Evolutionary conservation across 2,113 vertebrate species (phyloP).

Genomic region (Ellobius talpinus): DNA sequence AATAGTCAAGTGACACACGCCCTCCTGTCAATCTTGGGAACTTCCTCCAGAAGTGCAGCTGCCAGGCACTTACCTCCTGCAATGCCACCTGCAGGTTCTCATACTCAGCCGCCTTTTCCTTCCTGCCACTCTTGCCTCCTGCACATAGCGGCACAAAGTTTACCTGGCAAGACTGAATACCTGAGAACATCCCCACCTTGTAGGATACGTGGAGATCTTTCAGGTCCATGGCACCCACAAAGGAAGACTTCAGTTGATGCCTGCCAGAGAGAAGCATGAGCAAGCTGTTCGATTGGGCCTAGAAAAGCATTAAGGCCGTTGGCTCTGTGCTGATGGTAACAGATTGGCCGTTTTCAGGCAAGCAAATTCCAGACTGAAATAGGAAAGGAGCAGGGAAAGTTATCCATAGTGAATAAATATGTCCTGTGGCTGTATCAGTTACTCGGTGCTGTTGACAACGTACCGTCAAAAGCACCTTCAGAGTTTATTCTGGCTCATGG

Average conservation of each 20-base stretch:
- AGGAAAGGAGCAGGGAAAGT: too few relatives aligned
- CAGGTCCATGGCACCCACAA: background rate
- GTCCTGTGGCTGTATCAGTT: background rate
- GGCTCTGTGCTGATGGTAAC: background rate
- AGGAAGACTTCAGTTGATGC: fast-evolving
- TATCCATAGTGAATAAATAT: background rate
- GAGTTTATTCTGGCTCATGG: background rate
- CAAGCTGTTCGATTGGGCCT: background rate
- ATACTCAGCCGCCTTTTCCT: too few relatives aligned
- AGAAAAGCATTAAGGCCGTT: background rate
- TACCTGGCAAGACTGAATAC: background rate
- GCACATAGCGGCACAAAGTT: background rate
- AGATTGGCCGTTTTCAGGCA: background rate
- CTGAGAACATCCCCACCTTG: background rate
- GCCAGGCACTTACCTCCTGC: background rate
- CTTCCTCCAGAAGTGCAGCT: background rate
- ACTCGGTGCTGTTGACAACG: background rate
- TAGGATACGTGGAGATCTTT: background rate
- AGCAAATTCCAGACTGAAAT: slow-evolving; percentile 7
- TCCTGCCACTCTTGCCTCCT: background rate
- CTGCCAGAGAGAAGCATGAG: background rate
- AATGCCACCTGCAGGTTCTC: background rate
- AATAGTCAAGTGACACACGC: too few relatives aligned
- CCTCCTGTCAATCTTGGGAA: background rate
- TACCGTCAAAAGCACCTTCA: background rate